phyloP scores from a whole-genome alignment of 2,113 vertebrate species.

The Caretta caretta region DNA sequence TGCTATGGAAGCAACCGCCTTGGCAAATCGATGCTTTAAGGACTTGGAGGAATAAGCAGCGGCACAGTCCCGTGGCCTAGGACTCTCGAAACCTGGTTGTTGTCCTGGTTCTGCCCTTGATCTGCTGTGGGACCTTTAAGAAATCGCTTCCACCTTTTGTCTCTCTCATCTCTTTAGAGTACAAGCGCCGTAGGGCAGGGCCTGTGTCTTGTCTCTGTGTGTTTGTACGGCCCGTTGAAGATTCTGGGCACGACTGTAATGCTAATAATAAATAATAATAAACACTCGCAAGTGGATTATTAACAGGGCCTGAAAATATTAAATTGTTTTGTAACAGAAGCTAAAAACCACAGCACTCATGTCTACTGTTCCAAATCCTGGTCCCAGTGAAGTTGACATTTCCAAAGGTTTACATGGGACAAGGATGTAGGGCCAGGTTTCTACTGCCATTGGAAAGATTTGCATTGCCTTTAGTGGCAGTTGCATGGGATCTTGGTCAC shows the following conservation, averaged over 20 bases:
- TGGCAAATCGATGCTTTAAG: background rate
- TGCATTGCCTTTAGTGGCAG: background rate
- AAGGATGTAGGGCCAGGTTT: background rate
- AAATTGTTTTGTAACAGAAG: background rate
- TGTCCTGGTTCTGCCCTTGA: background rate
- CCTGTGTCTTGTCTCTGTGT: background rate
- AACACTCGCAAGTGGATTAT: background rate
- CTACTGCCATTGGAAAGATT: background rate
- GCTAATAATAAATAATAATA: background rate
- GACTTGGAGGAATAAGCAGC: background rate
- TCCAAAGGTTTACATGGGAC: background rate
- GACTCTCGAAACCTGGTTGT: background rate
- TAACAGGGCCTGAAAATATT: background rate
- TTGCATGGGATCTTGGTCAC: background rate
- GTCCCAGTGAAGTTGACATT: background rate
- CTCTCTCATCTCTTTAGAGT: background rate
- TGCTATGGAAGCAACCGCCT: background rate
- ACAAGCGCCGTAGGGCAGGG: background rate
- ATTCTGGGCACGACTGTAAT: background rate
- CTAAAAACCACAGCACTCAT: background rate
- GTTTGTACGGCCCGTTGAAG: background rate
- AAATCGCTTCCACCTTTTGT: background rate
- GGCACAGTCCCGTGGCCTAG: background rate
- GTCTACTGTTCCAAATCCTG: background rate
- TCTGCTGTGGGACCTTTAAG: accelerated